Percentiles rank a stretch among this genome's conserved stretches.
Evolutionary conservation across 2,888 invertebrate genomes (phyloP).

Genomic region (Dryococelus australis): DNA sequence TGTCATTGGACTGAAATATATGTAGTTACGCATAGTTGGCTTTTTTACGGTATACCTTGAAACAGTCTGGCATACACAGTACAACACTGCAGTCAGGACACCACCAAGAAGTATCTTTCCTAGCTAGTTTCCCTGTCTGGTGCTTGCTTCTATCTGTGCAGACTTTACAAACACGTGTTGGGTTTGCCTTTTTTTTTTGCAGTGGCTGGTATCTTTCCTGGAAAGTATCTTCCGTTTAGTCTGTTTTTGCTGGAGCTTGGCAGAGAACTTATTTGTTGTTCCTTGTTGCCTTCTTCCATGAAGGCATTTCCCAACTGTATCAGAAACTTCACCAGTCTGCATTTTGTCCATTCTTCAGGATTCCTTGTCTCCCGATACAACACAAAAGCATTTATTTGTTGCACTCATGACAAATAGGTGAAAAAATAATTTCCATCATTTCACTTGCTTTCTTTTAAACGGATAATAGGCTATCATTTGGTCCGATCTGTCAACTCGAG

Average conservation of each 20-base stretch:
- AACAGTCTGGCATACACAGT: too few species aligned
- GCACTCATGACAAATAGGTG: neutral
- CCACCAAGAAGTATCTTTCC: too few species aligned
- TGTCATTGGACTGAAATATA: neutral
- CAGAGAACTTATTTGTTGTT: neutral
- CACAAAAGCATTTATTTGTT: neutral
- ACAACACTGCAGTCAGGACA: too few species aligned
- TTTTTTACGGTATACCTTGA: neutral
- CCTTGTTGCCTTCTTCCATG: neutral
- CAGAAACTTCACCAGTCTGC: neutral
- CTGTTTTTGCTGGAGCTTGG: neutral
- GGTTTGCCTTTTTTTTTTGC: neutral
- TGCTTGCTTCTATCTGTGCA: neutral
- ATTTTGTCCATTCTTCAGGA: neutral
- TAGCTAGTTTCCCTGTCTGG: too few species aligned
- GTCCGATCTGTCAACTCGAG: neutral
- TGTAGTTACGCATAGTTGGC: neutral
- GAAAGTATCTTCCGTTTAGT: neutral
- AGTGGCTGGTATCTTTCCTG: too few species aligned
- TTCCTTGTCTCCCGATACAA: neutral
- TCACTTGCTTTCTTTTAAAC: neutral
- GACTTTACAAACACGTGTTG: neutral
- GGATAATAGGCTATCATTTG: neutral
- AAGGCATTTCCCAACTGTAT: neutral
- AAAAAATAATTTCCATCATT: constrained; percentile 1